Base-by-base conservation (phyloP, 2,888 invertebrate species). In the Ashinkailepas kermadecensis region DNA sequence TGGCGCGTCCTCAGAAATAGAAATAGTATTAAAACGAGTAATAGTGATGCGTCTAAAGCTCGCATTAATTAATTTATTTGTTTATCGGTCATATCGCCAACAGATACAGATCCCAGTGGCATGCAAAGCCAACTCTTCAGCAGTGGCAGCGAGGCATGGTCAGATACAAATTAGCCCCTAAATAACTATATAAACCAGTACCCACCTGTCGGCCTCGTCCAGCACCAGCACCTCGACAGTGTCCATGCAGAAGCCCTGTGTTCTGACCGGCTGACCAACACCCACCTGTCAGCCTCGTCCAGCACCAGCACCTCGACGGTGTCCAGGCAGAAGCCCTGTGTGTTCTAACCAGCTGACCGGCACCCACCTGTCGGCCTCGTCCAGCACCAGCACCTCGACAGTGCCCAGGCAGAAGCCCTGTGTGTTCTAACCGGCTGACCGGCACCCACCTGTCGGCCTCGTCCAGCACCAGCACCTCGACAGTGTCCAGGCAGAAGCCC, bases 271-370 rank as follows among this genome's bases (percentile, higher is more conserved):
- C 39, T 39, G 39, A 39, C 39, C 39, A 39, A 4, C 39, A 54
- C 25, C 74, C 25, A 74, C 54, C 25, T 54, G 25, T 74, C 25
- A 18, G 54, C 25, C 54, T 80, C 93, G 86, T 94, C 94, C 80
- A 94, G 87, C 84, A 94, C 92, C 58, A 94, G 87, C 81, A 97
- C 93, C 90, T 99, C 99, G 83, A 99, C 95, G 81, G 92, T 93
- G 86, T 94, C 93, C 81, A 99, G 90, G 39, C 91, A 91, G 88
- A 99, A 99, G 12, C 93, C 94, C 21, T 18, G 9, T 0, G 98
- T 95, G 88, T 98, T 98, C 87, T 95, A 92, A 39, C 39, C 39
- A 4, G 39, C 39, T 39, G 39, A 39, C 39, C 39, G 39, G 39
- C 39, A 54, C 25, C 74, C 25, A 74, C 54, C 25, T 54, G 25